Evolutionary conservation across 2,113 vertebrate genomes (phyloP).

Genomic region (Tricholaema leucomelas): DNA sequence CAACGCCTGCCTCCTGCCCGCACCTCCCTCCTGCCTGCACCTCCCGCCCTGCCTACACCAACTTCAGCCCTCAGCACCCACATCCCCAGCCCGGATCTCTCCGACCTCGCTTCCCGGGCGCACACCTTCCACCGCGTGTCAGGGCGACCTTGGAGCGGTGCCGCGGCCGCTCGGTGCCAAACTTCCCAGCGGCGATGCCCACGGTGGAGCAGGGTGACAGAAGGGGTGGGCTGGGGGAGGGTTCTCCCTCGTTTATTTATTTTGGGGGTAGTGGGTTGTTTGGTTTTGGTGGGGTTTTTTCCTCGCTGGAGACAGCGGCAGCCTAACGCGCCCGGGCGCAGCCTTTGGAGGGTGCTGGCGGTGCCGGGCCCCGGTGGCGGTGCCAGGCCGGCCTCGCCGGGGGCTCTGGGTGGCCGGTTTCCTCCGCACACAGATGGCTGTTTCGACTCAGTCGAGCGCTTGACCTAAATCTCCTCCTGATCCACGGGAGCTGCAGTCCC

Average conservation of each 20-base stretch:
- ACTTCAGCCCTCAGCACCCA: not conserved
- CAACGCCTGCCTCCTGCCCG: constrained; percentile 36
- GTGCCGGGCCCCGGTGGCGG: not conserved
- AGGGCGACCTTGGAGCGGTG: constrained; percentile 51
- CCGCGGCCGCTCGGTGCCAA: not conserved
- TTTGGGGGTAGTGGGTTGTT: not conserved
- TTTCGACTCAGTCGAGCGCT: constrained; percentile 70
- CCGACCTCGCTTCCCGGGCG: not conserved
- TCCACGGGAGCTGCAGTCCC: constrained; percentile 65
- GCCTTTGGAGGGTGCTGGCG: not conserved
- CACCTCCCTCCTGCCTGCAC: not conserved
- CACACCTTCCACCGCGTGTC: constrained; percentile 45
- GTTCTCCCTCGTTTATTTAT: not conserved
- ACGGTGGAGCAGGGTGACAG: not conserved
- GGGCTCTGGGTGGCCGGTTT: constrained; percentile 56
- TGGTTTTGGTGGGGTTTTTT: not conserved
- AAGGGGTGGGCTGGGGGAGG: not conserved
- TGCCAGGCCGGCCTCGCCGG: not conserved
- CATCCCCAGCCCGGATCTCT: not conserved
- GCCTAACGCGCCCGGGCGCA: not conserved
- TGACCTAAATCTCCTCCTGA: constrained; percentile 75
- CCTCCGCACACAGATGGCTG: constrained; percentile 69
- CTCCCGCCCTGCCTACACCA: not conserved
- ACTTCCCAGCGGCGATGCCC: not conserved
- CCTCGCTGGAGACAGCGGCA: not conserved